Evolutionary conservation across 2,113 vertebrate species (phyloP), one percentile per base, ranked within the genome.

Genomic region (Rhadina sibilatrix): DNA sequence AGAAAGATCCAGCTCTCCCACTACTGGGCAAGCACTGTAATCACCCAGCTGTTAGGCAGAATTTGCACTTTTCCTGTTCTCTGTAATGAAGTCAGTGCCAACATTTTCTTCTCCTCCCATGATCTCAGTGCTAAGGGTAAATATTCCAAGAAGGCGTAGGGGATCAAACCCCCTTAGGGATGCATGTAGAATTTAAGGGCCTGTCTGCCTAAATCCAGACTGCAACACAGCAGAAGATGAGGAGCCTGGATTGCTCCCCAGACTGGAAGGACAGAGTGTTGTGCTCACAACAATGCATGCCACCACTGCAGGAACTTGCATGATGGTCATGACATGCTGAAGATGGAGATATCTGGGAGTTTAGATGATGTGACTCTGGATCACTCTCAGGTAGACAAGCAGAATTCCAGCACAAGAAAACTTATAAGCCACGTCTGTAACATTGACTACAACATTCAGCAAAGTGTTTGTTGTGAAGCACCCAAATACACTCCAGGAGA

Each of bases 181-280:
- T 63, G 30, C 6, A 53, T n/a, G 40, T 25, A 59, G 75, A 92
- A 74, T 38, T 82, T 68, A 71, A 76, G 20, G 53, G 30, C 15
- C 6, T 37, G 8, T 42, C 69, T 89, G 33, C 31, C 64, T 78
- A 66, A 83, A 69, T 66, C 59, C 50, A 81, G 25, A 35, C 13
- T 37, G n/a, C 63, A 69, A 21, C 27, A 77, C n/a, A 76, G 49
- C 12, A 38, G 47, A 56, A 65, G 13, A 30, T 6, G 4, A 87
- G 20, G 28, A 28, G n/a, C 25, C 8, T 0, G 0, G 7, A 37
- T 82, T 0, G 0, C 21, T 83, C 40, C 27, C 8, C 78, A 37
- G 47, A 10, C 47, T 56, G 24, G 37, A 71, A 65, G 20, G 25
- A 79, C 24, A 15, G 19, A 35, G 21, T 3, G 6, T 14, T 64